A percentile compares a stretch with the other conserved stretches of the same genome.
These are phyloP conservation scores for Phania funesta DNA, from an alignment of 2,888 invertebrate genomes.

Conservation along the genomic window DNA sequence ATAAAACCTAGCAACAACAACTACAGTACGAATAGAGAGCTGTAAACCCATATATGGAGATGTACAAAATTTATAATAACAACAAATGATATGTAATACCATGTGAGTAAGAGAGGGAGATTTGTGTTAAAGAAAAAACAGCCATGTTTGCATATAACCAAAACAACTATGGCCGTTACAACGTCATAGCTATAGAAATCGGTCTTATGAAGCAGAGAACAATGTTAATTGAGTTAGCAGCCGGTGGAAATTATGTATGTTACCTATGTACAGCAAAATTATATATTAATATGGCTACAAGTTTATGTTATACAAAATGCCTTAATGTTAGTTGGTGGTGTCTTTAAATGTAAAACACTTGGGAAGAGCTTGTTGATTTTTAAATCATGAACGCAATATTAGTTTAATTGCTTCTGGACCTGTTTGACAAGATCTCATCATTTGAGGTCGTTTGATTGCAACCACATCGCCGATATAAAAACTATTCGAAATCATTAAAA, in stretches of 20 bases:
- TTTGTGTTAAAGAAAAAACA: background rate
- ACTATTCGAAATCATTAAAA: too few species aligned
- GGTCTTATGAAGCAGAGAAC: background rate
- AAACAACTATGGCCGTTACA: background rate
- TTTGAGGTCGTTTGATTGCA: background rate
- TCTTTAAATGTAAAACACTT: background rate
- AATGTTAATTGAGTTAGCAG: too few species aligned
- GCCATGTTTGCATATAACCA: background rate
- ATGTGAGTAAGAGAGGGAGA: background rate
- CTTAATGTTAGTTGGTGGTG: conserved; percentile 30
- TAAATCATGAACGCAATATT: background rate
- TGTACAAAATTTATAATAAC: background rate
- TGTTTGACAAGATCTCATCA: conserved; percentile 10
- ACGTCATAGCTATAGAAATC: background rate
- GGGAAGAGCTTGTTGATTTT: background rate
- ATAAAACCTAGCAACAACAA: background rate
- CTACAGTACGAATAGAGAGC: background rate
- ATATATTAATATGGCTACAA: too few species aligned
- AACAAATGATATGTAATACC: background rate
- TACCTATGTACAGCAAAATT: too few species aligned
- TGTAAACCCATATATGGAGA: background rate
- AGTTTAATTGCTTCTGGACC: background rate
- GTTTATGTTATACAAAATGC: too few species aligned
- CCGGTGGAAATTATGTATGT: too few species aligned
- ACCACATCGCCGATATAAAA: too few species aligned